Evolutionary conservation across 2,797 vertebrate species (phyloP).

Genomic region (Sebastes taczanowskii): DNA sequence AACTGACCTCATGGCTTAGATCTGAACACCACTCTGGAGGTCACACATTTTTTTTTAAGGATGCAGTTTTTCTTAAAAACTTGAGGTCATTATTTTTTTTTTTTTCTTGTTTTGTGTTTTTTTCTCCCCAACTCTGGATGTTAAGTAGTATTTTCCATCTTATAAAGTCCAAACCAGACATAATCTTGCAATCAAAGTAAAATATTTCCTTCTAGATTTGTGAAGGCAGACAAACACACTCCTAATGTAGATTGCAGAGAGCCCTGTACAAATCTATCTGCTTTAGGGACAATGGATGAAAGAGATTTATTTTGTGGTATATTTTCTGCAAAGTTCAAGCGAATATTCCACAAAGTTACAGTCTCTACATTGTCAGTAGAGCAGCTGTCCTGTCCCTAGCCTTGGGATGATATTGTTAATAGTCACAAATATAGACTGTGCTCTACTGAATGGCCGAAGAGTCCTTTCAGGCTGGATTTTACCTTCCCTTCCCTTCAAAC

Average conservation of each 20-base stretch:
- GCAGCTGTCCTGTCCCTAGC: slow-evolving; percentile 27
- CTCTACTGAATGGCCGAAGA: slow-evolving; percentile 25
- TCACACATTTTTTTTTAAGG: slow-evolving; percentile 35
- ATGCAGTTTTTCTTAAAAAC: slow-evolving; percentile 41
- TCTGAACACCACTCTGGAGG: slow-evolving; percentile 63
- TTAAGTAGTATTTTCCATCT: slow-evolving; percentile 24
- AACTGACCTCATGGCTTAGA: slow-evolving; percentile 54
- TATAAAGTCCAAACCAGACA: slow-evolving; percentile 9
- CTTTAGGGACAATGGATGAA: neutral
- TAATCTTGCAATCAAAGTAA: slow-evolving; percentile 4
- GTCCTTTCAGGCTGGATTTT: slow-evolving; percentile 55
- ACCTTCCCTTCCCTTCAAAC: slow-evolving; percentile 66
- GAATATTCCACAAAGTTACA: slow-evolving; percentile 22
- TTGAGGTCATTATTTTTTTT: slow-evolving; percentile 14
- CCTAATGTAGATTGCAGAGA: slow-evolving; percentile 13
- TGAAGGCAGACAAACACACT: slow-evolving; percentile 12
- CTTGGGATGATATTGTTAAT: slow-evolving; percentile 15
- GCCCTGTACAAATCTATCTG: slow-evolving; percentile 1
- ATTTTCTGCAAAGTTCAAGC: slow-evolving; percentile 14
- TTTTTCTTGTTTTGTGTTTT: neutral
- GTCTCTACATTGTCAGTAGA: slow-evolving; percentile 25
- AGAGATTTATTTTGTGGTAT: slow-evolving; percentile 11
- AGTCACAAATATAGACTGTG: slow-evolving; percentile 30
- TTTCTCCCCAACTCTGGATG: neutral
- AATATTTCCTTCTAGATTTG: slow-evolving; percentile 24